phyloP scores from a whole-genome alignment of 2,113 vertebrate species.

The Phylloscopus trochiloides region DNA sequence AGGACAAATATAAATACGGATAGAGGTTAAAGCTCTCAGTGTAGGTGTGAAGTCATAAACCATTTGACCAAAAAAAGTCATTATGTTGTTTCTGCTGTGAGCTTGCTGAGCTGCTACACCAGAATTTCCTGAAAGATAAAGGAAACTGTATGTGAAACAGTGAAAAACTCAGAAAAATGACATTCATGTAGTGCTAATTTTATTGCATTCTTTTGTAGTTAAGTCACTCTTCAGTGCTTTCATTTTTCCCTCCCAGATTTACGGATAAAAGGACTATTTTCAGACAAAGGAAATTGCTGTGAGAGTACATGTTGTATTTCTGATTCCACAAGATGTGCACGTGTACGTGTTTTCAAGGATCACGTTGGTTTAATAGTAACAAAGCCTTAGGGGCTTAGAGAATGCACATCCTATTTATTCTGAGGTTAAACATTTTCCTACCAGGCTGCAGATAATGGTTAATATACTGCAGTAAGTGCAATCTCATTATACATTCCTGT shows the following conservation, averaged over 20 bases:
- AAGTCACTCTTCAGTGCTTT: slow-evolving; percentile 24
- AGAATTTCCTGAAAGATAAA: slow-evolving; percentile 39
- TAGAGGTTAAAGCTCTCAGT: slow-evolving; percentile 74
- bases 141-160: slow-evolving; percentile 47
- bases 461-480: background rate
- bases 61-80: slow-evolving; percentile 66
- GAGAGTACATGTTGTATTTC: slow-evolving; percentile 18
- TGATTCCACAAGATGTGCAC: background rate
- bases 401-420: slow-evolving; percentile 31
- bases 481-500: slow-evolving; percentile 1
- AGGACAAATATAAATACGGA: slow-evolving; percentile 77
- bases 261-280: background rate
- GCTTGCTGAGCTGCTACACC: slow-evolving; percentile 51
- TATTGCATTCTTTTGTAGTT: slow-evolving; percentile 15
- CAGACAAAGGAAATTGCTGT: slow-evolving; percentile 24
- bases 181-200: slow-evolving; percentile 54
- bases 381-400: slow-evolving; percentile 6
- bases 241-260: slow-evolving; percentile 21
- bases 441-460: slow-evolving; percentile 3
- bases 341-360: background rate
- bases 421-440: slow-evolving; percentile 36
- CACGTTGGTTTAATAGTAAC: background rate
- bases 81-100: slow-evolving; percentile 69
- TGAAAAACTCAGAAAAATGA: slow-evolving; percentile 38
- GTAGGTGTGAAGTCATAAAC: slow-evolving; percentile 72